Percentiles rank a stretch among this genome's conserved stretches.
Evolutionary conservation across 2,797 vertebrate species (phyloP).

Genomic region (Cyprinella venusta): DNA sequence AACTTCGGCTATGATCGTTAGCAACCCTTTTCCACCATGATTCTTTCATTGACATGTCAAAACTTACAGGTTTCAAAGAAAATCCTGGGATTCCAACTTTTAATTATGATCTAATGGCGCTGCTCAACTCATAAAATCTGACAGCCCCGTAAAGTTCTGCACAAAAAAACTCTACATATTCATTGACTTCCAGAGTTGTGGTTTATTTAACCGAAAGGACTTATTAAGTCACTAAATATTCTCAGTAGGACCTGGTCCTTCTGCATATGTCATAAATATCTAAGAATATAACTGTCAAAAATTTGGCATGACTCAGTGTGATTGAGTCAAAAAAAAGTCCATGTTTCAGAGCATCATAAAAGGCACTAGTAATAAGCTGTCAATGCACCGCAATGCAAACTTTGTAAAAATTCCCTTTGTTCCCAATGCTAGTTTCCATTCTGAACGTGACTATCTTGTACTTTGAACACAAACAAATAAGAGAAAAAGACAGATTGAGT

Average conservation of each 20-base stretch:
- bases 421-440: conserved; percentile 6
- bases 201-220: neutral
- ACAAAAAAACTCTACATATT: neutral
- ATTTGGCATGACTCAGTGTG: conserved; percentile 14
- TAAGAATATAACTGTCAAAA: conserved; percentile 27
- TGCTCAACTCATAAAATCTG: neutral
- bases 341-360: conserved; percentile 6
- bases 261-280: conserved; percentile 11
- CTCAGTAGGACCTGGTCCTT: neutral
- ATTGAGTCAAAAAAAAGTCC: conserved; percentile 8
- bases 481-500: neutral
- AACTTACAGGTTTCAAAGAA: neutral
- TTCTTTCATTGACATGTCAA: neutral
- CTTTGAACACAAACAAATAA: conserved; percentile 25
- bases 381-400: conserved; percentile 1
- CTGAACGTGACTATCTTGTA: conserved; percentile 10
- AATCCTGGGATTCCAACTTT: conserved; percentile 7
- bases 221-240: conserved; percentile 28
- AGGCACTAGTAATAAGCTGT: neutral
- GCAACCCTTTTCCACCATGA: too few species aligned
- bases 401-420: conserved; percentile 18
- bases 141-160: neutral
- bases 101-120: neutral
- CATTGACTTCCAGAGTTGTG: neutral
- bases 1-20: too few species aligned